Percentiles rank a stretch among this genome's conserved stretches.
Conservation (phyloP, 2,888 invertebrate genomes). For the Temnothorax unifasciatus region DNA sequence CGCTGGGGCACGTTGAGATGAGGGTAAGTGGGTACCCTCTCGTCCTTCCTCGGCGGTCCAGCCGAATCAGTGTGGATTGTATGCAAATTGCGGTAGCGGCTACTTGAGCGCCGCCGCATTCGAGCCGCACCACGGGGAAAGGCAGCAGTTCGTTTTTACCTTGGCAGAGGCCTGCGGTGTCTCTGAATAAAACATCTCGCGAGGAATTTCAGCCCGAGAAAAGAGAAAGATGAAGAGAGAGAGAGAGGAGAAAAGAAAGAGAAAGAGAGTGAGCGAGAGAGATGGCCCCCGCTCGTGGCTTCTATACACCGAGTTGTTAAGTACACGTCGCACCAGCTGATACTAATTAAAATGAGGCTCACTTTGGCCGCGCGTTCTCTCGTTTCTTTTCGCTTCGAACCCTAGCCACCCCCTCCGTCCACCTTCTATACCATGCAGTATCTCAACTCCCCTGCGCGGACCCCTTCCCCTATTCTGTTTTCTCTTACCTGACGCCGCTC, state of each 20-base stretch:
- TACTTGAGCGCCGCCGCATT: conserved; percentile 82
- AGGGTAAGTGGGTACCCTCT: conserved; percentile 59
- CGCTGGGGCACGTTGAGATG: conserved; percentile 17
- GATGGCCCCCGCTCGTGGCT: conserved; percentile 56
- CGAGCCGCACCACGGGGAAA: conserved; percentile 76
- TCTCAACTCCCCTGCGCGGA: conserved; percentile 50
- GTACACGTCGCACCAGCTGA: conserved; percentile 85
- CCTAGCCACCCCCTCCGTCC: conserved; percentile 62
- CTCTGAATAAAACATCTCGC: conserved; percentile 85
- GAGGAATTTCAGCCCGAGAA: conserved; percentile 82
- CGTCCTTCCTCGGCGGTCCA: conserved; percentile 39
- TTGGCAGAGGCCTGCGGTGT: conserved; percentile 82
- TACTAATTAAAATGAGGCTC: conserved; percentile 85
- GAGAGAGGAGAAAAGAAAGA: conserved; percentile 39
- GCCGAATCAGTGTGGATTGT: conserved; percentile 83
- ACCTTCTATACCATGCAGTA: conserved; percentile 53
- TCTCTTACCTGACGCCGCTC: conserved; percentile 59
- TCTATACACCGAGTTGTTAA: conserved; percentile 80
- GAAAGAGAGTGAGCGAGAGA: conserved; percentile 16
- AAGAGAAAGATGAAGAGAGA: conserved; percentile 58
- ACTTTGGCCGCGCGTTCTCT: conserved; percentile 78
- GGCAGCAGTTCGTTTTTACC: conserved; percentile 75
- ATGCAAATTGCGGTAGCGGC: conserved; percentile 85
- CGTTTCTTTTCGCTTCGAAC: conserved; percentile 72
- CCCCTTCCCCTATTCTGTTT: conserved; percentile 59